phyloP scores from a whole-genome alignment of 2,797 vertebrate genomes.

The Macroramphosus scolopax region DNA sequence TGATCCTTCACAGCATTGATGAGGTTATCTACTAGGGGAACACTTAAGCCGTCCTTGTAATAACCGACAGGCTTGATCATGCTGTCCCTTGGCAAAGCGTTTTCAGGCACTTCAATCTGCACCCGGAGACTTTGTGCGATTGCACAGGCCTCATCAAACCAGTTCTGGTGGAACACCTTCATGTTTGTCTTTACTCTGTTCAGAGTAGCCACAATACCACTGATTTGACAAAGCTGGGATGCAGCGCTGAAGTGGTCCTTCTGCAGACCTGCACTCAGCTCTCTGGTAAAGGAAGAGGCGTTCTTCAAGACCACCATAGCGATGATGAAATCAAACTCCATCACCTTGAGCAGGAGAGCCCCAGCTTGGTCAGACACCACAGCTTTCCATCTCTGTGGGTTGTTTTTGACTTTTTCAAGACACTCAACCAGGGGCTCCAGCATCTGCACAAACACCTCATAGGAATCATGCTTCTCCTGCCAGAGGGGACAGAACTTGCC shows the following conservation, averaged over 20 bases:
- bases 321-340: slow-evolving; percentile 83
- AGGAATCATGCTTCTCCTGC: slow-evolving; percentile 82
- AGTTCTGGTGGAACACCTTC: slow-evolving; percentile 85
- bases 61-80: slow-evolving; percentile 77
- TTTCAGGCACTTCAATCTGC: slow-evolving; percentile 80
- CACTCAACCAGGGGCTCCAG: slow-evolving; percentile 79
- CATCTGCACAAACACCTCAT: slow-evolving; percentile 83
- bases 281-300: slow-evolving; percentile 79
- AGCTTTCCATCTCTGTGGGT: slow-evolving; percentile 77
- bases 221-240: slow-evolving; percentile 82
- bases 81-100: slow-evolving; percentile 67
- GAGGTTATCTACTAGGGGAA: slow-evolving; percentile 81
- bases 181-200: slow-evolving; percentile 83
- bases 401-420: slow-evolving; percentile 77
- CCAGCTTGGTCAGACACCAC: slow-evolving; percentile 69
- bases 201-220: slow-evolving; percentile 79
- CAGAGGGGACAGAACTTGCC: slow-evolving; percentile 77
- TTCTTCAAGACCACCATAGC: slow-evolving; percentile 82
- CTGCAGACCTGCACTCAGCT: slow-evolving; percentile 80
- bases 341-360: slow-evolving; percentile 68
- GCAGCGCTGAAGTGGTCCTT: slow-evolving; percentile 82
- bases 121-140: slow-evolving; percentile 77
- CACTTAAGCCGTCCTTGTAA: slow-evolving; percentile 81
- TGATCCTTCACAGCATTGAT: slow-evolving; percentile 83
- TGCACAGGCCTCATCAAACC: slow-evolving; percentile 81